Evolutionary conservation across 2,113 vertebrate species (phyloP).

Genomic region (Apeltes quadracus): DNA sequence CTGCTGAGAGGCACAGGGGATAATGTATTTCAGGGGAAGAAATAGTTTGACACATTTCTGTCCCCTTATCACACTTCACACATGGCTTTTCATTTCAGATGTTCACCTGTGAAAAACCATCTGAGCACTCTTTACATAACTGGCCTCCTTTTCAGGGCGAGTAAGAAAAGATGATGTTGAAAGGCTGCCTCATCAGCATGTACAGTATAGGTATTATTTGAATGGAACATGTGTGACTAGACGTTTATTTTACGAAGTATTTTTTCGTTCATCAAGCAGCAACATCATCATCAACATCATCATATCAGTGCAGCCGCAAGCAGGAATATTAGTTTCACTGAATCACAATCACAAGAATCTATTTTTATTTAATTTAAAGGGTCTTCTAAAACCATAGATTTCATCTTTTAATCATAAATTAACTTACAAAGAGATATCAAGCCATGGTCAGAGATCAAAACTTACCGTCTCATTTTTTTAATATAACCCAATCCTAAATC

Average conservation of each 20-base stretch:
- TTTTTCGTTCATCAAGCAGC: too few species aligned
- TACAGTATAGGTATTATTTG: conserved; percentile 24
- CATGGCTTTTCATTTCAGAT: conserved; percentile 34
- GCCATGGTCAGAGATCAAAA: conserved; percentile 41
- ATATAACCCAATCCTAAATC: conserved; percentile 1
- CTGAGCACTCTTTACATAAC: conserved; percentile 34
- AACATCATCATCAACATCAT: too few species aligned
- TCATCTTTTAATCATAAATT: conserved; percentile 32
- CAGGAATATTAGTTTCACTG: neutral
- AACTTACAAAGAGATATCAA: conserved; percentile 9
- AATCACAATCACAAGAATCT: conserved; percentile 18
- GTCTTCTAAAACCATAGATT: conserved; percentile 7
- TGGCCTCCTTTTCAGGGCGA: conserved; percentile 17
- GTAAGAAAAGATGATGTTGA: conserved; percentile 15
- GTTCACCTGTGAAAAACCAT: conserved; percentile 36
- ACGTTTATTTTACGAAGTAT: too few species aligned
- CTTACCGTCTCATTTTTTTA: conserved; percentile 34
- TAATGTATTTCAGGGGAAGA: conserved; percentile 25
- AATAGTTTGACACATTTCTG: conserved; percentile 9
- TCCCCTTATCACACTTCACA: conserved; percentile 48
- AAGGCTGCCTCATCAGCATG: conserved; percentile 4
- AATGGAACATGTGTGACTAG: conserved; percentile 5
- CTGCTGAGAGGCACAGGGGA: conserved; percentile 1
- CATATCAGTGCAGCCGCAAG: too few species aligned
- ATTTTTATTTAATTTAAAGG: conserved; percentile 15